Evolutionary conservation across 2,888 invertebrate species (phyloP).

Genomic region (Callyntrura guangdongensis): DNA sequence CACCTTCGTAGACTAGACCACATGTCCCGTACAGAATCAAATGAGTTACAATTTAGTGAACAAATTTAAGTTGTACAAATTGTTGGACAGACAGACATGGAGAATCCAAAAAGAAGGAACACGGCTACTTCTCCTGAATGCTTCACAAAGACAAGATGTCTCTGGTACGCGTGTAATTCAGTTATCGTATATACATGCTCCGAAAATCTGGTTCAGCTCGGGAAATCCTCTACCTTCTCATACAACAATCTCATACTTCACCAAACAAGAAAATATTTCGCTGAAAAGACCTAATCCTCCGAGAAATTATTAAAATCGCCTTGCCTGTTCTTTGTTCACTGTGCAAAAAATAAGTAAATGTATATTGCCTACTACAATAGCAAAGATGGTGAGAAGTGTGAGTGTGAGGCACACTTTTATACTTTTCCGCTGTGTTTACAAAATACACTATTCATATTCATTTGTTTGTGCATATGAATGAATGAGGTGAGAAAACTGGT

Average conservation of each 20-base stretch:
- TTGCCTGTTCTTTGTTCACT: conserved; percentile 62
- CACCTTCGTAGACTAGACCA: too few relatives aligned
- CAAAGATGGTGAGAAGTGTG: neutral
- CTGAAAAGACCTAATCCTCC: conserved; percentile 83
- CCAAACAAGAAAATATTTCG: conserved; percentile 59
- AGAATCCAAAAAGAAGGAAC: too few relatives aligned
- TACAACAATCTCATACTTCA: too few relatives aligned
- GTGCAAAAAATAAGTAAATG: conserved; percentile 20
- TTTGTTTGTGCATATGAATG: neutral
- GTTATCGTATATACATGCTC: too few relatives aligned
- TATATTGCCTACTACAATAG: neutral
- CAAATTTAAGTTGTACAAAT: too few relatives aligned
- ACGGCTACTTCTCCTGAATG: too few relatives aligned
- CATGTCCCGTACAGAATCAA: too few relatives aligned
- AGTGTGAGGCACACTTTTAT: conserved; percentile 67
- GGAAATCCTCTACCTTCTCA: neutral
- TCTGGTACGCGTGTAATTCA: too few relatives aligned
- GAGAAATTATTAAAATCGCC: conserved; percentile 84
- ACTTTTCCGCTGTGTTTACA: conserved; percentile 41
- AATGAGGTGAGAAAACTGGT: conserved; percentile 22
- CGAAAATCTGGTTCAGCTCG: too few relatives aligned
- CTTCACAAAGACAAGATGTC: too few relatives aligned
- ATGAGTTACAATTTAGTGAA: too few relatives aligned
- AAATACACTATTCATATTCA: neutral
- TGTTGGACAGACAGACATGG: too few relatives aligned